These are phyloP conservation scores for Leucania comma DNA, from an alignment of 2,888 invertebrate species.

Conservation along the genomic window DNA sequence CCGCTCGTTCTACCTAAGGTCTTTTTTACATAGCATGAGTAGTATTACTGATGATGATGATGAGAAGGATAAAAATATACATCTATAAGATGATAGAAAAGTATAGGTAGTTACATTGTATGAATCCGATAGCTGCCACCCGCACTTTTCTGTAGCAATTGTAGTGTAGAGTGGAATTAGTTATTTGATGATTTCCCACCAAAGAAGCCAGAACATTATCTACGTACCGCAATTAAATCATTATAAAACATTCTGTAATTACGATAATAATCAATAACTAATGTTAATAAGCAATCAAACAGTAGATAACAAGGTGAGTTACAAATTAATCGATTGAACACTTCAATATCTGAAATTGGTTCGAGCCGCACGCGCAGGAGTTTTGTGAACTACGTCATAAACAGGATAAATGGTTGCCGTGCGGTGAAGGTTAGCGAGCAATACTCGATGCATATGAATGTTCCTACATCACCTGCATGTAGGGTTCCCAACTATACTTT, in stretches of 20 bases:
- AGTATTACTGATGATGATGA: no score
- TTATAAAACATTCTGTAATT: conserved; percentile 5
- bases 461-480: conserved; percentile 16
- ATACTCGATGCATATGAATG: conserved; percentile 9
- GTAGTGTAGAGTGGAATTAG: no score
- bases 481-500: no score
- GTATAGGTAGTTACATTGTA: no score
- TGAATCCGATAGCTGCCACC: no score
- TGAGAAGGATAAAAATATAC: no score
- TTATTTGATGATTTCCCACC: no score
- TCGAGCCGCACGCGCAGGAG: conserved; percentile 6
- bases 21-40: no score
- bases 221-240: background rate
- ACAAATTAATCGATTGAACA: conserved; percentile 1
- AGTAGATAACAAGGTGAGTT: conserved; percentile 30
- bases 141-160: no score
- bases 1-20: no score
- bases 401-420: conserved; percentile 60
- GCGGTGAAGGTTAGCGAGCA: conserved; percentile 55
- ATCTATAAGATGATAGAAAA: no score
- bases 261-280: conserved; percentile 15
- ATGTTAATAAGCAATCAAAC: conserved; percentile 23
- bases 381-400: conserved; percentile 46
- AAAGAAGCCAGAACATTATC: conserved; percentile 21
- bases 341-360: background rate